phyloP scores from a whole-genome alignment of 2,797 vertebrate genomes.

The Pelobates cultripes region DNA sequence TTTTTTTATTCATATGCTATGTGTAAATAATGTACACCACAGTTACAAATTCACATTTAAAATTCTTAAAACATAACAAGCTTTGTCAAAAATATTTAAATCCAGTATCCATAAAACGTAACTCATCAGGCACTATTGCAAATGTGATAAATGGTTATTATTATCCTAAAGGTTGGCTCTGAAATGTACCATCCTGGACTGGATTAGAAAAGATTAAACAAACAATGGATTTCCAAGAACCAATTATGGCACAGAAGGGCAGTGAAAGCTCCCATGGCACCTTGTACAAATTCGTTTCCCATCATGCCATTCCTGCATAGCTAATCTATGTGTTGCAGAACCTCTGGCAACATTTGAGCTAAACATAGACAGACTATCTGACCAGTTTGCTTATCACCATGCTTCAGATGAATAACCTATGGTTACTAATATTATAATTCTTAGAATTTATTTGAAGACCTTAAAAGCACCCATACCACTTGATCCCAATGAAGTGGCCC shows the following conservation, averaged over 20 bases:
- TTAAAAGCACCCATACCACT: too few relatives aligned
- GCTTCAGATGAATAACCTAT: not conserved
- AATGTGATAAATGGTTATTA: not conserved
- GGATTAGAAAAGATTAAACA: conserved; percentile 35
- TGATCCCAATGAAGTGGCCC: too few relatives aligned
- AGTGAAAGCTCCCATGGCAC: not conserved
- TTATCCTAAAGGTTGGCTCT: conserved; percentile 1
- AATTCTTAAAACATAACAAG: too few relatives aligned
- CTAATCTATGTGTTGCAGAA: not conserved
- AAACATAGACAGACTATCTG: not conserved
- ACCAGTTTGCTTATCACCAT: not conserved
- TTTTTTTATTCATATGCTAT: too few relatives aligned
- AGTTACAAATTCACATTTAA: too few relatives aligned
- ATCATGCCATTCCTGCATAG: not conserved
- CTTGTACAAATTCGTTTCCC: not conserved
- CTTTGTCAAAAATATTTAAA: not conserved
- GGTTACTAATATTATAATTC: too few relatives aligned
- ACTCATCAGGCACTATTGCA: not conserved
- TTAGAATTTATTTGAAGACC: too few relatives aligned
- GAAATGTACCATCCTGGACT: conserved; percentile 23
- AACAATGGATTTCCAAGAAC: conserved; percentile 31
- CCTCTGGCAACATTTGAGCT: not conserved
- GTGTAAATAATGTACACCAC: too few relatives aligned
- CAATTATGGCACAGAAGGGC: not conserved
- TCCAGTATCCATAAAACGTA: not conserved